Evolutionary conservation across 2,797 vertebrate genomes (phyloP).

Genomic region (Sebastiscus albofasciatus): DNA sequence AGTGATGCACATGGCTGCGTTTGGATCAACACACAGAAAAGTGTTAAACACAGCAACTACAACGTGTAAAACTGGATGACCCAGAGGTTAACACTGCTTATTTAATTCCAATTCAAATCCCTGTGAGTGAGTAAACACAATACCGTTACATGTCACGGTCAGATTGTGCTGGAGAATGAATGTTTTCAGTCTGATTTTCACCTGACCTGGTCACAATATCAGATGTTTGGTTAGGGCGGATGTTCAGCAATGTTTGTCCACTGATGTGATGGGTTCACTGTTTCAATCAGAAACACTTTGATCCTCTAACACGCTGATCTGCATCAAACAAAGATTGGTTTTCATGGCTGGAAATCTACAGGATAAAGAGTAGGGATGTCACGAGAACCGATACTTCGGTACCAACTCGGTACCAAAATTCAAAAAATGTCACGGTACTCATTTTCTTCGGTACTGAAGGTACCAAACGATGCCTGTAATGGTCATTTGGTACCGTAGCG

Average conservation of each 20-base stretch:
- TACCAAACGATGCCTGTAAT: too few species aligned
- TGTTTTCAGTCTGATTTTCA: not conserved
- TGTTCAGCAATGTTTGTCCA: not conserved
- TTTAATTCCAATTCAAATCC: constrained; percentile 1
- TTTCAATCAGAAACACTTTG: not conserved
- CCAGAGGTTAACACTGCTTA: constrained; percentile 8
- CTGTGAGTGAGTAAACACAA: not conserved
- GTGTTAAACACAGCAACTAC: not conserved
- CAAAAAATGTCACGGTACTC: rapidly evolving
- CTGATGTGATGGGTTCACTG: not conserved
- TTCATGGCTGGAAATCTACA: too few species aligned
- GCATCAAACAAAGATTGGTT: not conserved
- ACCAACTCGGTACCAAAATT: rapidly evolving
- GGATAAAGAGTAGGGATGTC: too few species aligned
- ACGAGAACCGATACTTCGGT: too few species aligned
- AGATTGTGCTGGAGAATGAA: not conserved
- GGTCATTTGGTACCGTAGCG: too few species aligned
- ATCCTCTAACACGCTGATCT: not conserved
- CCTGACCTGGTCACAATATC: not conserved
- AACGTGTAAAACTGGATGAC: constrained; percentile 1
- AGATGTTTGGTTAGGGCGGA: not conserved
- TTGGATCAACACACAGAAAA: constrained; percentile 6
- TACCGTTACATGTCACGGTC: not conserved
- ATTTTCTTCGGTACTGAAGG: too few species aligned
- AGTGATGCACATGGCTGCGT: not conserved